These are phyloP conservation scores for Rhinoptilus africanus DNA, from an alignment of 2,113 vertebrate species.

Conservation along the genomic window DNA sequence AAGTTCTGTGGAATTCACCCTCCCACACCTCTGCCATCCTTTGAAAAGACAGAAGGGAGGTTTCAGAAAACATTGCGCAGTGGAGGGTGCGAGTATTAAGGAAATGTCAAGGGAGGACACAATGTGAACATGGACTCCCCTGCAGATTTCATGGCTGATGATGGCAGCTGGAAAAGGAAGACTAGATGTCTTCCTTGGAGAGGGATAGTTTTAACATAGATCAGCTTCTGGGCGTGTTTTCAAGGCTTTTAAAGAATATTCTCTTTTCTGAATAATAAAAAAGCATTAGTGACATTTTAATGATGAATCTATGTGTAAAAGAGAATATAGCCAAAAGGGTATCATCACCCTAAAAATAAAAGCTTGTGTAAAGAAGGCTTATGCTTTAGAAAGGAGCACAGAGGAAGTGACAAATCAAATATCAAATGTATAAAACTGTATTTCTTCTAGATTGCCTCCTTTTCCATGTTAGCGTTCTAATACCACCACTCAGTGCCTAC, in stretches of 20 bases:
- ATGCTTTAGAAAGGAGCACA: not conserved
- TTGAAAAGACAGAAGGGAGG: not conserved
- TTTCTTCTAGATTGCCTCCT: not conserved
- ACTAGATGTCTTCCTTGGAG: not conserved
- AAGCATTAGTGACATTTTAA: not conserved
- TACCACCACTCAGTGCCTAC: not conserved
- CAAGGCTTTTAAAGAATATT: not conserved
- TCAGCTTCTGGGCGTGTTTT: not conserved
- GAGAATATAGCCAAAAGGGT: not conserved
- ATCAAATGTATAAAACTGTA: not conserved
- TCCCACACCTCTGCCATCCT: not conserved
- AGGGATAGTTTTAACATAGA: not conserved
- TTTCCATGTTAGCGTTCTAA: not conserved
- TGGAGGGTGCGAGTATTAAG: not conserved
- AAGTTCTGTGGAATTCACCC: not conserved
- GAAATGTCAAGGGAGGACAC: not conserved
- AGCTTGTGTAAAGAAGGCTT: not conserved
- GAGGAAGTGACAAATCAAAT: slow-evolving; percentile 8
- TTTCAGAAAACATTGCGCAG: not conserved
- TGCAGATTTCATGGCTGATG: not conserved
- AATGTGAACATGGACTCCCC: not conserved
- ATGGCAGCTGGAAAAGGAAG: not conserved
- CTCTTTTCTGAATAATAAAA: slow-evolving; percentile 4
- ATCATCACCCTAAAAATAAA: not conserved
- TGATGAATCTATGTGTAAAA: not conserved